Percentiles rank a stretch among this genome's conserved stretches.
phyloP scores from a whole-genome alignment of 2,113 vertebrate genomes.

The Shinisaurus crocodilurus region DNA sequence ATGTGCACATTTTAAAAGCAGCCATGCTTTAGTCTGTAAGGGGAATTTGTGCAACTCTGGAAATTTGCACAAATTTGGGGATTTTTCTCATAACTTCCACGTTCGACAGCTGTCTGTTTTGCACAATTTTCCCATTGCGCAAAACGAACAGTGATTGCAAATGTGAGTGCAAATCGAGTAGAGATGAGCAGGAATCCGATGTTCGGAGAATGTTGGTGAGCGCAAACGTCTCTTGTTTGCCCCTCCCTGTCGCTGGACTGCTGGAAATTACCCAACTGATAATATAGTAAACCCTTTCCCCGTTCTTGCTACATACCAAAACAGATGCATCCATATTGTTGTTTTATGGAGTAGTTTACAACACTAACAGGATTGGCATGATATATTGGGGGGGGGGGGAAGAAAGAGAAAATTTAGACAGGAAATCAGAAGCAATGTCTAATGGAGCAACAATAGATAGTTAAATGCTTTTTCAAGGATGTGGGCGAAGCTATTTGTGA shows the following conservation, averaged over 20 bases:
- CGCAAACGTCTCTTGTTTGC: no score
- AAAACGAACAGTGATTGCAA: no score
- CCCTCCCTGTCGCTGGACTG: conserved; percentile 27
- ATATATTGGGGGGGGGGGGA: conserved; percentile 47
- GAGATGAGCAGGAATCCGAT: no score
- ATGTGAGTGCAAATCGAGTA: no score
- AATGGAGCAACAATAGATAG: background rate
- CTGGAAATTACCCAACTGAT: conserved; percentile 48
- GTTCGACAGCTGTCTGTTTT: no score
- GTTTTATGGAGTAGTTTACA: background rate
- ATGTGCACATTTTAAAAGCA: no score
- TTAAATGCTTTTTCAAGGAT: background rate
- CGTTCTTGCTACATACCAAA: conserved; percentile 29
- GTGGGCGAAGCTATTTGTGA: background rate
- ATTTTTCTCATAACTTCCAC: no score
- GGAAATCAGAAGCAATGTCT: conserved; percentile 6
- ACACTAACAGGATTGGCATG: conserved; percentile 13
- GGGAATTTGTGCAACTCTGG: no score
- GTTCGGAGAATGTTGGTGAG: no score
- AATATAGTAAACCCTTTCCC: conserved; percentile 61
- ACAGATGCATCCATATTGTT: conserved; percentile 46
- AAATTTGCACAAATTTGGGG: no score
- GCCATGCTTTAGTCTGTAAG: no score
- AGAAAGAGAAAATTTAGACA: conserved; percentile 43
- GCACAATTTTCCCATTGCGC: no score